Conservation (phyloP, 2,888 invertebrate genomes). For the Macrophya alboannulata region DNA sequence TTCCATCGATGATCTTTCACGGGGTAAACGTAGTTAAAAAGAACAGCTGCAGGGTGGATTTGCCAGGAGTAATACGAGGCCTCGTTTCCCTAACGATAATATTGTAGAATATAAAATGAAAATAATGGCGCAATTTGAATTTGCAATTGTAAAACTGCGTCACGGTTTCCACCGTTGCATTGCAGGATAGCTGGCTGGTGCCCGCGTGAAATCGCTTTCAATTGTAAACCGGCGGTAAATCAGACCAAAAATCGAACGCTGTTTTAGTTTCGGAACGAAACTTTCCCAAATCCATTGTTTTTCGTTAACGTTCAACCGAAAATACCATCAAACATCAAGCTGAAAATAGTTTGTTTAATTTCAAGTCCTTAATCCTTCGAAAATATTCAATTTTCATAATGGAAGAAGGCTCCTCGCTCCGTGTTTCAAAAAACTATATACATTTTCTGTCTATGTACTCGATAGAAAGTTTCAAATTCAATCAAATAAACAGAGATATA, state of each 20-base stretch:
- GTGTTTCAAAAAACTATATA: neutral
- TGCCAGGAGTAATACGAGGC: slow-evolving; percentile 8
- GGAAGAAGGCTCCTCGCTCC: neutral
- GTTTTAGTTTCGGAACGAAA: slow-evolving; percentile 6
- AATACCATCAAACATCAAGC: neutral
- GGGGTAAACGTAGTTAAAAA: neutral
- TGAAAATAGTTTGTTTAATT: slow-evolving; percentile 26
- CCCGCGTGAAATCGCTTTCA: slow-evolving; percentile 14
- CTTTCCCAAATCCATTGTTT: slow-evolving; percentile 21
- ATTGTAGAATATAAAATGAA: slow-evolving; percentile 41
- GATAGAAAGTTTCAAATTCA: neutral
- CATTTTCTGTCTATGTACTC: neutral
- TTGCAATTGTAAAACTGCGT: slow-evolving; percentile 39
- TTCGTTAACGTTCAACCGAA: neutral
- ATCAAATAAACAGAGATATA: neutral
- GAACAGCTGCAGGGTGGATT: neutral
- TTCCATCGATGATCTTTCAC: slow-evolving; percentile 1
- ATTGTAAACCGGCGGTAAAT: slow-evolving; percentile 36
- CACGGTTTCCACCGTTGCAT: slow-evolving; percentile 17
- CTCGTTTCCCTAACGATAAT: slow-evolving; percentile 42
- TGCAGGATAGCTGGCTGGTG: neutral
- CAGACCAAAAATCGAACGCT: slow-evolving; percentile 24
- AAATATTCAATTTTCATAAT: neutral
- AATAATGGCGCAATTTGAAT: slow-evolving; percentile 28
- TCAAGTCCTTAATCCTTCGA: neutral